These are phyloP conservation scores for Holcopasites calliopsidis DNA, from an alignment of 1,140 invertebrate species.

Conservation along the genomic window DNA sequence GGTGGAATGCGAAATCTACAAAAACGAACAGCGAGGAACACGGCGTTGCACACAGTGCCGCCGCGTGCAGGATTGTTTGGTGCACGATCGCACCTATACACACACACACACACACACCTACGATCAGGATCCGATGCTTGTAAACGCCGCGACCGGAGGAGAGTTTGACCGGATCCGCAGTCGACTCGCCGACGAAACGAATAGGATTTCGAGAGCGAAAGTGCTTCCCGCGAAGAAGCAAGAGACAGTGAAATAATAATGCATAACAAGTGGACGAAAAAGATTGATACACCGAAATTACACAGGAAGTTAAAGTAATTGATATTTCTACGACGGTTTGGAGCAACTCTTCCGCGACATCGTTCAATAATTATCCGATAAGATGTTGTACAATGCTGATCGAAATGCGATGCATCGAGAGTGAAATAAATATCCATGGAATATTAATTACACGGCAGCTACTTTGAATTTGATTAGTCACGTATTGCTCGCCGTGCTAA, in stretches of 20 bases:
- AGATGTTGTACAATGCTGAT: no score
- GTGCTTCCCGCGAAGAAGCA: conserved; percentile 4
- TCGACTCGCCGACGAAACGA: conserved; percentile 31
- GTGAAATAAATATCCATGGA: no score
- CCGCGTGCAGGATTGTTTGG: conserved; percentile 24
- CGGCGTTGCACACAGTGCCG: not conserved
- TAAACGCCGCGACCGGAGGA: conserved; percentile 12
- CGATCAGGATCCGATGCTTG: not conserved
- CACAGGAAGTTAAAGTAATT: not conserved
- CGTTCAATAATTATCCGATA: no score
- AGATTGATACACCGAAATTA: no score
- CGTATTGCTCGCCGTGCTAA: no score
- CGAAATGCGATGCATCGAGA: no score
- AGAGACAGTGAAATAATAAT: conserved; percentile 3
- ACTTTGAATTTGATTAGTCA: no score
- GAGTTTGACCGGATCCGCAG: conserved; percentile 24
- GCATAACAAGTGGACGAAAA: not conserved
- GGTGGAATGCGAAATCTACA: conserved; percentile 41
- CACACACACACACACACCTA: no score
- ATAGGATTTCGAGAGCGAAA: conserved; percentile 46
- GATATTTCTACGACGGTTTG: not conserved
- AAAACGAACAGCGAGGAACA: conserved; percentile 36
- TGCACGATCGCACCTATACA: conserved; percentile 13
- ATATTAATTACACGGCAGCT: no score
- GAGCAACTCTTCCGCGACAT: no score